Percentiles rank a stretch among this genome's conserved stretches.
Evolutionary conservation across 2,797 vertebrate genomes (phyloP).

Genomic region (Macrochelys suwanniensis): DNA sequence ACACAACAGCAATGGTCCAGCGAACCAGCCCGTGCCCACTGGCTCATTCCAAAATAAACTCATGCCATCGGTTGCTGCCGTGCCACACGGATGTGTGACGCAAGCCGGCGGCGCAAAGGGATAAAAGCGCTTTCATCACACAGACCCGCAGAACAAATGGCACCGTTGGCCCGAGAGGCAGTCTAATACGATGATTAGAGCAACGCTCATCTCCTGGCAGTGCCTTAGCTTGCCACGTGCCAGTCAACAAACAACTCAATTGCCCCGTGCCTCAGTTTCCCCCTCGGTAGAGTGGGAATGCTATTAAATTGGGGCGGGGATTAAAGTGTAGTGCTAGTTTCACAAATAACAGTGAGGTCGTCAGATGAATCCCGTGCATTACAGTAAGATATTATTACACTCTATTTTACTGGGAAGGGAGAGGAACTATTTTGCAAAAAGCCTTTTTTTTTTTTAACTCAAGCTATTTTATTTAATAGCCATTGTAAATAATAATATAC

Average conservation of each 20-base stretch:
- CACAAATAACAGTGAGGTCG: neutral
- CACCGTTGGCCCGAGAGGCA: neutral
- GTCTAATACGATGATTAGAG: neutral
- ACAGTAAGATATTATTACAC: neutral
- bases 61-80: neutral
- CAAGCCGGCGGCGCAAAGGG: neutral
- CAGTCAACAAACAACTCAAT: neutral
- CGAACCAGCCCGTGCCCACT: neutral
- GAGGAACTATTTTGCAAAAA: slow-evolving; percentile 19
- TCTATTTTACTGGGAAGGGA: neutral
- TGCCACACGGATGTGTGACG: neutral
- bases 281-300: accelerated
- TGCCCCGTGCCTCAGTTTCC: neutral
- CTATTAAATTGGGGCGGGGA: neutral
- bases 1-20: neutral
- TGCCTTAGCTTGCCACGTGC: neutral
- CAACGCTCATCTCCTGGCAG: neutral
- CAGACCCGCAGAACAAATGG: neutral
- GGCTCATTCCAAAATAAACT: neutral
- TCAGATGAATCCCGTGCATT: neutral
- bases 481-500: slow-evolving; percentile 40
- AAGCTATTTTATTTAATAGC: slow-evolving; percentile 33
- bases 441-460: slow-evolving; percentile 7
- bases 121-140: neutral
- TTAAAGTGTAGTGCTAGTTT: neutral